Percentiles rank a stretch among this genome's conserved stretches.
phyloP scores from a whole-genome alignment of 2,113 vertebrate species.

The Nestor notabilis region DNA sequence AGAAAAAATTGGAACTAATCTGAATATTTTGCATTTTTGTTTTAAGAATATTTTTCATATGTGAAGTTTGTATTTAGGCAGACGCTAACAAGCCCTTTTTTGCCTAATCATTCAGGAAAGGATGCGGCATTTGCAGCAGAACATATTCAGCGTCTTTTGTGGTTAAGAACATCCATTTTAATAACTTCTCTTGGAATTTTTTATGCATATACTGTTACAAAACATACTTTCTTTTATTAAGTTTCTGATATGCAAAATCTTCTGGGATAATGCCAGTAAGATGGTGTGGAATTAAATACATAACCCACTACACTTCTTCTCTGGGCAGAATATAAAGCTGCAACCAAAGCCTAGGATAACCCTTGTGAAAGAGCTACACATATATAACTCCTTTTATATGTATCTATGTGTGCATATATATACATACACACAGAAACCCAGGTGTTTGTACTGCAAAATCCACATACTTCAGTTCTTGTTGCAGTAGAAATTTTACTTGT shows the following conservation, averaged over 20 bases:
- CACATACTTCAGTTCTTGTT: neutral
- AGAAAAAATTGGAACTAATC: slow-evolving; percentile 47
- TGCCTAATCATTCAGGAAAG: neutral
- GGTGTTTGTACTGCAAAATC: neutral
- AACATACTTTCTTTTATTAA: neutral
- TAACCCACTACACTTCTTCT: neutral
- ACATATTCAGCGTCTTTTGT: neutral
- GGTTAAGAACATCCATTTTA: neutral
- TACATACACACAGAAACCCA: rapidly evolving
- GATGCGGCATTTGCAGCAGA: neutral
- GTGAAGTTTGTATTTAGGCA: neutral
- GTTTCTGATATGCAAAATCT: neutral
- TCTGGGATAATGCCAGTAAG: neutral
- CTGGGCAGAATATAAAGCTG: neutral
- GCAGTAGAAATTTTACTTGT: neutral
- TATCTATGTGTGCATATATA: rapidly evolving
- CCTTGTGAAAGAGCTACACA: neutral
- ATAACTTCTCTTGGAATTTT: neutral
- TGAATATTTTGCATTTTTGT: slow-evolving; percentile 44
- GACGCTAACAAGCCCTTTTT: neutral
- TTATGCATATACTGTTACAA: neutral
- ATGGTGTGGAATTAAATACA: neutral
- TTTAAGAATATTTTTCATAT: slow-evolving; percentile 28
- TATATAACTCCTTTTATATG: neutral
- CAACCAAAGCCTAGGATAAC: neutral